Base-by-base conservation (phyloP, 2,113 vertebrate genomes). In the Dromaius novaehollandiae region DNA sequence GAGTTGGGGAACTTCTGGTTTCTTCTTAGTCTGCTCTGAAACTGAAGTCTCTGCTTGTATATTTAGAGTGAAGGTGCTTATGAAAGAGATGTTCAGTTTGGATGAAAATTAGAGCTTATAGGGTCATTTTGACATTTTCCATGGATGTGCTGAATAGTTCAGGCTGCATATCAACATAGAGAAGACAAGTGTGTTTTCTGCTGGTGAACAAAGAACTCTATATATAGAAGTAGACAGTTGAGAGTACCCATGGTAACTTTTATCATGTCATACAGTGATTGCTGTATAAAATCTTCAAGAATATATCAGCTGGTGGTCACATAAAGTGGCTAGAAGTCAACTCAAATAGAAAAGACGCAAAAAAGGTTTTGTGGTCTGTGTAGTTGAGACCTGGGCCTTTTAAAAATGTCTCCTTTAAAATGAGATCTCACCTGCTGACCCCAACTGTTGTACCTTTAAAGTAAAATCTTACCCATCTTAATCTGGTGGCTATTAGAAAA, bases 321-420 rank as follows among this genome's bases (percentile, higher is more conserved):
- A 2, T 7, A 36, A 56, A 26, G 40, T 85, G 51, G 7, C 53
- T 68, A 36, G 36, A 2, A 1, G 21, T 24, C 2, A 7, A 1
- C 36, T 50, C 32, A 9, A 64, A 3, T 70, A 42, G 69, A 70
- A 48, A 74, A 74, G 36, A 40, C 28, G 53, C 6, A 73, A 70
- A 24, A 28, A n/a, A 81, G 7, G 13, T 51, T 79, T 87, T 88
- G 51, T 75, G 14, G 20, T 68, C 51, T 64, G 11, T 22, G 2
- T n/a, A 7, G 9, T 68, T 65, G 48, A 86, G 48, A 73, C 22
- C 9, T 86, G 76, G 7, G 14, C 9, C 0, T 92, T 73, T 73
- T 55, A 42, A 65, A 28, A 55, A n/a, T 34, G 3, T 7, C 28
- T 51, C 61, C 50, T 60, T 44, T 34, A 34, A 13, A 32, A 14